A percentile compares a stretch with the other conserved stretches of the same genome.
These are phyloP conservation scores for Pycnonotus jocosus DNA, from an alignment of 2,113 vertebrate genomes.

Conservation along the genomic window DNA sequence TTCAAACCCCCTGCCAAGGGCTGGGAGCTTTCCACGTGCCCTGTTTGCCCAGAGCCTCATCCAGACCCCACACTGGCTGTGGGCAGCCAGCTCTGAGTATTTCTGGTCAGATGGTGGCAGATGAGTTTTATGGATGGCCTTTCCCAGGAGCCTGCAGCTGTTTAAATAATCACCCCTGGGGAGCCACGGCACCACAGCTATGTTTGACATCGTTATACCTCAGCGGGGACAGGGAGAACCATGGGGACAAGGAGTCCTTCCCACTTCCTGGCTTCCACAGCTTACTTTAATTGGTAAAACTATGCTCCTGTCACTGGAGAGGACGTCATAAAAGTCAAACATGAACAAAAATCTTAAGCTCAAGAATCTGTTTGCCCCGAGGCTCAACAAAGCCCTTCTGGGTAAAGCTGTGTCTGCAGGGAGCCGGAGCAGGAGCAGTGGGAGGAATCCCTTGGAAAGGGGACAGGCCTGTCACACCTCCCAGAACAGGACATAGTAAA, in stretches of 20 bases:
- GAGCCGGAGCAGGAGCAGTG: neutral
- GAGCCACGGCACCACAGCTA: neutral
- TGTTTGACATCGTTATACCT: conserved; percentile 14
- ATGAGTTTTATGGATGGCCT: neutral
- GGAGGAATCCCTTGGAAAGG: conserved; percentile 14
- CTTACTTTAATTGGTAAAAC: conserved; percentile 58
- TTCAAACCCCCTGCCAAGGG: no score
- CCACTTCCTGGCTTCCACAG: conserved; percentile 19
- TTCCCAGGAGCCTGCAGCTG: conserved; percentile 50
- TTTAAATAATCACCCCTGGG: conserved; percentile 23
- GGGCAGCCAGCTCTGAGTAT: neutral
- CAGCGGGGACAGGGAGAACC: neutral
- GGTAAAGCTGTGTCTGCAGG: neutral
- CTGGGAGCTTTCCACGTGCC: rapidly evolving
- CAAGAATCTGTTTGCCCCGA: neutral
- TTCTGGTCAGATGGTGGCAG: neutral
- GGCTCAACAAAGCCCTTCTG: neutral
- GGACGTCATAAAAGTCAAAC: neutral
- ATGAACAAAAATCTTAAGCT: neutral
- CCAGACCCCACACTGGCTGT: neutral
- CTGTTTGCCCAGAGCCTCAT: neutral
- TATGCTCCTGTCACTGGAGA: conserved; percentile 13
- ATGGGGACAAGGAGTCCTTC: conserved; percentile 25
- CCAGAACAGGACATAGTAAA: neutral
- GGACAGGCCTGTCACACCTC: neutral